Base-by-base conservation (phyloP, 2,113 vertebrate species). In the Gobio gobio region DNA sequence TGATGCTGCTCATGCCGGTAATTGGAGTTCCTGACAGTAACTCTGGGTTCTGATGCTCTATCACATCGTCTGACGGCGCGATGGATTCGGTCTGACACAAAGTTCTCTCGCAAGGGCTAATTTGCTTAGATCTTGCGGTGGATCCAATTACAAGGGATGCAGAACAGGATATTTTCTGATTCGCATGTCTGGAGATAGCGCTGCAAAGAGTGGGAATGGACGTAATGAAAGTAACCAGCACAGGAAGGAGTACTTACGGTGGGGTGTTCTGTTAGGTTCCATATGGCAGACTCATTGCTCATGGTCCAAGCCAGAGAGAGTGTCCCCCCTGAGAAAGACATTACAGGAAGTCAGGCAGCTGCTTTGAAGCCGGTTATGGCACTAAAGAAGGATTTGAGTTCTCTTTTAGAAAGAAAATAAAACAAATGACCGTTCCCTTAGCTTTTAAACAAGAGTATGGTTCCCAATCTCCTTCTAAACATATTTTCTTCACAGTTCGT, bases 281-380 rank as follows among this genome's bases (percentile, higher is more conserved):
- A 97, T 84, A 95, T 86, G 90, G 94, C 94, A 91, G 95, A 96
- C 89, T 95, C 96, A 97, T 97, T 94, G 96, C 94, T 97, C 97
- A 97, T 97, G 94, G 95, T 97, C 96, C 92, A 95, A 90, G 91
- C 91, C 93, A 92, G 93, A 93, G 92, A 92, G 89, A 92, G 85
- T 78, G 88, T 93, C 92, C 94, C 81, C 93, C 94, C 94, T 95
- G 89, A 89, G 92, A 81, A 90, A 90, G 86, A 91, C 88, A 79
- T 59, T 49, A 87, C 77, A 84, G 81, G 83, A 79, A 79, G 66
- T 83, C 73, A 84, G 24, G 73, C 81, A 58, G 66, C 47, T 56
- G 84, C 56, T 58, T 82, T 83, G 90, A 88, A 49, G 43, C 61
- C 51, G 40, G 80, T 78, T 29, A 88, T 82, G 80, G 61, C 58